Evolutionary conservation across 2,113 vertebrate genomes (phyloP), one percentile per base, ranked within the genome.

Genomic region (Phalacrocorax pelagicus): DNA sequence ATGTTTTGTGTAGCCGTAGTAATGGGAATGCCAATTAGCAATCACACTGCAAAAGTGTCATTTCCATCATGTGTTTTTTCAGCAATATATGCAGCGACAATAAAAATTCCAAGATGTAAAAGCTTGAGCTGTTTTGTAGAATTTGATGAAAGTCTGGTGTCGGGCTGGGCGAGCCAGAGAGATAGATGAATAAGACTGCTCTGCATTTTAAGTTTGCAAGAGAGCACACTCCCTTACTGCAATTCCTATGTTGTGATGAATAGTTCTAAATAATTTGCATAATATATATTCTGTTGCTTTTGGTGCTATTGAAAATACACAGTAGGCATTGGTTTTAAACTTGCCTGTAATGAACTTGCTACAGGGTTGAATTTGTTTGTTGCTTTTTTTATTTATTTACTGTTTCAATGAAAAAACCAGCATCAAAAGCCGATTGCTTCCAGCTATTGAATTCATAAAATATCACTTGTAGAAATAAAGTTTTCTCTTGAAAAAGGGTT

Each of bases 331-430:
- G 58, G 15, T 44, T 82, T 94, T 66, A 92, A 79, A 96, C 57
- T 59, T 94, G 63, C 5, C 47, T 12, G 29, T 65, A 90, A 96
- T 86, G 42, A 96, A 91, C 9, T 65, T 85, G 44, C 52, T 90
- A 51, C 40, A 63, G 34, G 46, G 42, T 88, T 69, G 75, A 66
- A 83, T 72, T 92, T 96, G 10, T 85, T 93, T 92, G 12, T 81
- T 94, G 79, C 21, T 86, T 86, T 90, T 84, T 90, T 94, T 86
- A 80, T 91, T 95, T 93, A 73, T 85, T 97, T 92, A 69, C 61
- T 75, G 5, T 85, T 96, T 93, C 92, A 62, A 32, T 69, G 47
- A 44, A 44, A 86, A 82, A 95, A 89, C 83, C 46, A 8, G 5
- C 55, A 42, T 80, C 54, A 88, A 90, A 95, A 81, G 7, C 46